Percentiles rank a stretch among this genome's conserved stretches.
These are phyloP conservation scores for Prolemur simus DNA, from an alignment of 2,113 vertebrate genomes.

Conservation along the genomic window DNA sequence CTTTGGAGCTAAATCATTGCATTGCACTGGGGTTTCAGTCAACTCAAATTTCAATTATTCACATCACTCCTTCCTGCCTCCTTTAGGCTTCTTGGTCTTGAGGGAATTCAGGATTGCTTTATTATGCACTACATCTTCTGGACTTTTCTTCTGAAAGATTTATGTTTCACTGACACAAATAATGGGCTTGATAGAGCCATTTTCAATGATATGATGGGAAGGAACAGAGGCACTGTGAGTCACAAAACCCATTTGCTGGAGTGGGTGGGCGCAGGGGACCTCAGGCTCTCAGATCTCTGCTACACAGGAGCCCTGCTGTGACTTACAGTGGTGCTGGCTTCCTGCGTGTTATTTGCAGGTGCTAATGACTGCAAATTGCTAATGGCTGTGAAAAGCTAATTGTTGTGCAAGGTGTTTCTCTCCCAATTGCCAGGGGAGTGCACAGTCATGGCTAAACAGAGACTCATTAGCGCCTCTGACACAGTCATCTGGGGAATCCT, in stretches of 20 bases:
- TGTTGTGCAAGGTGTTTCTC: conserved; percentile 73
- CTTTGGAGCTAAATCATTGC: background rate
- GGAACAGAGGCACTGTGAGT: background rate
- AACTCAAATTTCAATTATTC: conserved; percentile 12
- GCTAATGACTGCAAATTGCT: conserved; percentile 74
- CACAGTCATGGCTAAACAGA: conserved; percentile 51
- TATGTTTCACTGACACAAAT: conserved; percentile 3
- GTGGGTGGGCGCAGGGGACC: background rate
- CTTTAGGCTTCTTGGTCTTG: conserved; percentile 33
- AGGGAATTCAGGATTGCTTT: conserved; percentile 31
- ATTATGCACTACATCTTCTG: background rate
- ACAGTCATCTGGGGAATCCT: background rate
- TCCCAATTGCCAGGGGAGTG: conserved; percentile 23
- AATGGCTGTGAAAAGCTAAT: conserved; percentile 74
- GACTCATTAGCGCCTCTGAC: conserved; percentile 63
- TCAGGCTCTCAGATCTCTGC: background rate
- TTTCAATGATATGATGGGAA: background rate
- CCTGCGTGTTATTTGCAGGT: conserved; percentile 26
- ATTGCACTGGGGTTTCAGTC: background rate
- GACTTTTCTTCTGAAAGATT: conserved; percentile 34
- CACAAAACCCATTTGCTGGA: background rate
- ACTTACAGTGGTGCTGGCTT: background rate
- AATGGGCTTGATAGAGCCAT: background rate
- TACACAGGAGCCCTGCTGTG: background rate
- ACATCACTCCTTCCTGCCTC: background rate